Conservation (phyloP, 1,140 invertebrate species). For the Bombus superbus region DNA sequence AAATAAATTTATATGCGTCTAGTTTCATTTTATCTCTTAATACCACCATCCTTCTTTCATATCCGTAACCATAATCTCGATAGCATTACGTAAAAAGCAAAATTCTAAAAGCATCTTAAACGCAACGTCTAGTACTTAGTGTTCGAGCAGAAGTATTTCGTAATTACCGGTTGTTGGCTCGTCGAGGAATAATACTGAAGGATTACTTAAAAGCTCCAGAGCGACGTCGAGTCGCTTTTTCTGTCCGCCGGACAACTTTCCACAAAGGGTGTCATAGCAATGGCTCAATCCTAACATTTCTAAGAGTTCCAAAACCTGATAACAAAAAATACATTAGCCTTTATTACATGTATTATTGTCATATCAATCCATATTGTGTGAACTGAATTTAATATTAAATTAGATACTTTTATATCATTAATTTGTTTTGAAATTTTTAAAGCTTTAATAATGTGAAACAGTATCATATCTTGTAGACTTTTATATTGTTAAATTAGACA, state of each 20-base stretch:
- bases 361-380: too few relatives aligned
- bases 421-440: too few relatives aligned
- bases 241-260: slow-evolving; percentile 88
- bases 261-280: slow-evolving; percentile 85
- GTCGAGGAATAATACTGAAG: slow-evolving; percentile 90
- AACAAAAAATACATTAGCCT: not conserved
- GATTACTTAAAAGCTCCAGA: slow-evolving; percentile 87
- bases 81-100: too few relatives aligned
- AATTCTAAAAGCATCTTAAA: not conserved
- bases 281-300: slow-evolving; percentile 85
- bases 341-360: not conserved
- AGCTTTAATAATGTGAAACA: too few relatives aligned
- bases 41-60: not conserved
- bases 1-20: too few relatives aligned
- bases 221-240: slow-evolving; percentile 89
- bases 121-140: not conserved
- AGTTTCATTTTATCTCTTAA: not conserved
- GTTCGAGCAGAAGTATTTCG: not conserved
- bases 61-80: too few relatives aligned
- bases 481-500: too few relatives aligned
- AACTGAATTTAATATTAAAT: not conserved
- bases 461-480: not conserved
- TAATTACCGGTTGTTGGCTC: slow-evolving; percentile 88
- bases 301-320: slow-evolving; percentile 84
- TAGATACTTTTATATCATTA: too few relatives aligned